Evolutionary conservation across 2,113 vertebrate species (phyloP), one percentile per base, ranked within the genome.

Genomic region (Ahaetulla prasina): DNA sequence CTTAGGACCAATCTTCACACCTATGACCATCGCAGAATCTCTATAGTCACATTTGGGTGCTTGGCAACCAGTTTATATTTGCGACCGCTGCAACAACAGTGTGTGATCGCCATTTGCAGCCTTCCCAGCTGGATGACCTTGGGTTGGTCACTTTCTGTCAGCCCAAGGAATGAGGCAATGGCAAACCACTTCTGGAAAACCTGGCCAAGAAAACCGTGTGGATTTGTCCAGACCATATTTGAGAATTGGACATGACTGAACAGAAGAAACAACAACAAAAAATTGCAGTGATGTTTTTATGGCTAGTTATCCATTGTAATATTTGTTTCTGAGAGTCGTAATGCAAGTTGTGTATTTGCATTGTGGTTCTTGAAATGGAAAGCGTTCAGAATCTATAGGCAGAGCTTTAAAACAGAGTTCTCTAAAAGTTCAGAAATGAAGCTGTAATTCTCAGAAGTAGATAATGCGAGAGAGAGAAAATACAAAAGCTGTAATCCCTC

Each of bases 391-490:
- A 74, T 86, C 85, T 88, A 25, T 39, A 87, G 85, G 50, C 49
- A 25, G 6, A n/a, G 3, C 4, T 87, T 85, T 88, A 92, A 88
- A 92, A 53, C 74, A 54, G 47, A 43, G 16, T 43, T 18, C 63
- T 60, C 30, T 39, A 92, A 92, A 53, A 92, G 52, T 85, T 30
- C n/a, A 8, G 52, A 90, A 88, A 9, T 91, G 27, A 55, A 94
- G 93, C 54, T 8, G 35, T 47, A 84, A 63, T 18, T 90, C 0
- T 0, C 47, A 50, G 50, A 89, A 27, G 0, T 0, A 88, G 80
- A 85, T 63, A 95, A 54, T 9, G 5, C 47, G 18, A 91, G 5
- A 52, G n/a, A 45, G 20, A 85, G 49, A 47, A 27, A 87, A 60
- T 90, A 49, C 43, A 84, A 45, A 23, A 49, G 3, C 84, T 54